phyloP scores from a whole-genome alignment of 2,797 vertebrate genomes.

The Neosalanx taihuensis region DNA sequence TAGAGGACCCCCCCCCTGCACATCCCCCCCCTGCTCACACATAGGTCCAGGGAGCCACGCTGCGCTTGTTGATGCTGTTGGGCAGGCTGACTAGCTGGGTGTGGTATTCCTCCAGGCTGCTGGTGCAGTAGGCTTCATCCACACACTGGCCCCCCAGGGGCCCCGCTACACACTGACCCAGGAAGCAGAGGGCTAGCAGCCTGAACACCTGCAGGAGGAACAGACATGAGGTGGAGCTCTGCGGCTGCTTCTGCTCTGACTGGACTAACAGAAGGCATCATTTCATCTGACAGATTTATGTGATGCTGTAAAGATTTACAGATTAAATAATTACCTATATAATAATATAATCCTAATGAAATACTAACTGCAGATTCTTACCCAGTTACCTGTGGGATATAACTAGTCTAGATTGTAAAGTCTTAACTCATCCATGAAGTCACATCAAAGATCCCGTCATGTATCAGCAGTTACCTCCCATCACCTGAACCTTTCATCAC shows the following conservation, averaged over 20 bases:
- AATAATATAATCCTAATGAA: too few species aligned
- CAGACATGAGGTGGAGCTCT: neutral
- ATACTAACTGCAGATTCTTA: too few species aligned
- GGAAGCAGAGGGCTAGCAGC: constrained; percentile 55
- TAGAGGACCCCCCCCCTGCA: too few species aligned
- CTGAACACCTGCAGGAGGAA: constrained; percentile 46
- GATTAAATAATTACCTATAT: too few species aligned
- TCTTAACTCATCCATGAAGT: too few species aligned
- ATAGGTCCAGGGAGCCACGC: constrained; percentile 73
- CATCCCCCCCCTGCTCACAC: constrained; percentile 66
- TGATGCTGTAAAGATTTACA: too few species aligned
- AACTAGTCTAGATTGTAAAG: too few species aligned
- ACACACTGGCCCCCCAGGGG: constrained; percentile 63
- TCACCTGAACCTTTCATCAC: neutral
- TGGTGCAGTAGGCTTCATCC: constrained; percentile 65
- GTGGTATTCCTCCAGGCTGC: constrained; percentile 66
- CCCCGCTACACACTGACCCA: constrained; percentile 54
- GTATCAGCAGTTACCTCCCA: neutral
- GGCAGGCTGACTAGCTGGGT: constrained; percentile 66
- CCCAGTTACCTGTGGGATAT: too few species aligned
- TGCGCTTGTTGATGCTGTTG: constrained; percentile 72
- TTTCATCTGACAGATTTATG: too few species aligned
- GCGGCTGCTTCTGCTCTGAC: too few species aligned
- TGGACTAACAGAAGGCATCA: too few species aligned
- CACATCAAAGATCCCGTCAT: neutral